Evolutionary conservation across 1,140 invertebrate genomes (phyloP), one percentile per base, ranked within the genome.

Genomic region (Neuroterus valhalla): DNA sequence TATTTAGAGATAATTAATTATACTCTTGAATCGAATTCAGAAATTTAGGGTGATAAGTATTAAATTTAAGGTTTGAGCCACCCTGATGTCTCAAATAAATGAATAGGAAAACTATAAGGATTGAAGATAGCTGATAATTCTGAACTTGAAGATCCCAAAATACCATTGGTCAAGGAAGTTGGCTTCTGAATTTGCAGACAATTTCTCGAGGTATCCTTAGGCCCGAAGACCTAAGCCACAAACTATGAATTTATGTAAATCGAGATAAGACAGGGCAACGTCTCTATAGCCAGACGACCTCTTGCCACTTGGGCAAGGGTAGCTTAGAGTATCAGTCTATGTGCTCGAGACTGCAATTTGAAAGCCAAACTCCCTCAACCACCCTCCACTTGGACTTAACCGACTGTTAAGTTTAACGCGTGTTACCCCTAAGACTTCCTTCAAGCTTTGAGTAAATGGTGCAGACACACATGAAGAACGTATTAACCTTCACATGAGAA

Each of bases 231-330:
- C 74, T 84, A 84, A 87, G 79, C 82, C 77, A 68, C 80, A 80
- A 86, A 86, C 84, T 88, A 88, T 86, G 82, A 88, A 88, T 89
- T 87, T 86, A 89, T 89, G 87, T 78, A 88, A 86, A 89, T 89
- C 85, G 79, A 81, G 87, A 89, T 89, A 88, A 88, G 87, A 86
- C 85, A 21, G 50, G 55, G 23, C 55, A 31, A 62, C 26, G 23
- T 26, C 23, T 23, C 23, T 72, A 81, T 75, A 80, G 78, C 66
- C 71, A 78, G 79, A 81, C 80, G 80, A 68, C 76, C 70, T 76
- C 74, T 74, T 70, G 26, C 71, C 76, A 70, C 73, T 76, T 81
- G 78, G 76, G 74, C 78, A 77, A 44, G 72, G 81, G 78, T 80
- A 75, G 82, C 82, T 86, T 79, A 79, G 74, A 23, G 67, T 50